Evolutionary conservation across 2,797 vertebrate genomes (phyloP), one percentile per base, ranked within the genome.

Genomic region (Bucorvus abyssinicus): DNA sequence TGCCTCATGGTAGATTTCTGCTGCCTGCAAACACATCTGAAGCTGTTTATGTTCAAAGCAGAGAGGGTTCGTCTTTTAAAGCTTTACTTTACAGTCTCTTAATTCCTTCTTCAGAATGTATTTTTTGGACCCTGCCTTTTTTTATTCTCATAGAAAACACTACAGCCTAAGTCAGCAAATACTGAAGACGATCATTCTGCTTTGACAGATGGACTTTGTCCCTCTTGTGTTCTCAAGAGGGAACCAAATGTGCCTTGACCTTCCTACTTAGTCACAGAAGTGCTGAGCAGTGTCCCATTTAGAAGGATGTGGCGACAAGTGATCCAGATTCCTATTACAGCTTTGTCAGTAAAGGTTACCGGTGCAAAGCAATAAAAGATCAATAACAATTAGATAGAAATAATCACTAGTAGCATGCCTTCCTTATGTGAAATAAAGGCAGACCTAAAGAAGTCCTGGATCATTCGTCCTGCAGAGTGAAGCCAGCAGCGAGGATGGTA

Each of bases 351-450:
- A 77, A 78, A 94, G 88, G 88, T 93, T 92, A 90, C 53, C 1
- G 0, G 89, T 90, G 81, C 93, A 95, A 90, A 94, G 88, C 75
- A 94, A 90, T 95, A 83, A 90, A 82, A 92, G 63, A 93, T 95
- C 91, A 85, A 78, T 96, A 96, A 96, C 78, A 92, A 89, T 94
- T 95, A 93, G 77, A 77, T 74, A 84, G 87, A 89, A 94, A 84
- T 94, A 93, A 92, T 95, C 78, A n/a, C 68, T 75, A 44, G 78
- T 64, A 75, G 42, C 22, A 34, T 92, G 64, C 44, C 75, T 90
- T 82, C 55, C 44, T 85, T 90, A 6, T 7, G 36, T 57, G 86
- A 87, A 94, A 82, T 88, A 90, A 70, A 83, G 64, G 75, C 78
- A 92, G 69, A 83, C 61, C 57, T 83, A 5, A 56, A 59, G 71